Conservation (phyloP, 2,888 invertebrate genomes). For the Netelia fuscicornis region DNA sequence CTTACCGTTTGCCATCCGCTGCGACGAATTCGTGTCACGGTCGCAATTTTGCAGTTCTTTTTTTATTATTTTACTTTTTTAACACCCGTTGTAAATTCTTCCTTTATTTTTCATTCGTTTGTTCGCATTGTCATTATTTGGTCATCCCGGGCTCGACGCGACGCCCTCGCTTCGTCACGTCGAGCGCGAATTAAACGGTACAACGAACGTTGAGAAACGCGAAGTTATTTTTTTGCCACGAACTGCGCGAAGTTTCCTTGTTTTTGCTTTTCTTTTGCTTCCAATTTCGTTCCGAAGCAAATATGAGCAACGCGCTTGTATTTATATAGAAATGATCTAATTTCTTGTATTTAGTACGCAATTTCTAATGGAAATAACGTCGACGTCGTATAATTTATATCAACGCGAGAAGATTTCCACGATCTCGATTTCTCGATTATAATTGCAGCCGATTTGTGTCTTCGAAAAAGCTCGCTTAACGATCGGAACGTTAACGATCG, state of each 20-base stretch:
- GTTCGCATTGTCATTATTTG: neutral
- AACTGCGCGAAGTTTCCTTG: no score
- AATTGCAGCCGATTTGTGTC: constrained; percentile 50
- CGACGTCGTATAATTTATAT: neutral
- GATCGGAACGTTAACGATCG: constrained; percentile 55
- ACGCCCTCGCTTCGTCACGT: neutral
- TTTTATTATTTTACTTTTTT: constrained; percentile 27
- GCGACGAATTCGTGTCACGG: constrained; percentile 59
- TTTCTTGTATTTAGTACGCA: no score
- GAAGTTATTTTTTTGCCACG: no score
- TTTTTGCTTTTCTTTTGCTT: neutral
- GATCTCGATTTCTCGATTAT: constrained; percentile 36
- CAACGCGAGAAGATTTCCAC: constrained; percentile 16
- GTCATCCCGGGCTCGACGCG: neutral
- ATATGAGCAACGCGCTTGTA: no score
- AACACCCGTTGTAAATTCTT: neutral
- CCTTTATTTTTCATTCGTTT: neutral
- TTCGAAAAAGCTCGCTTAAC: constrained; percentile 43
- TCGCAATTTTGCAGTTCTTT: constrained; percentile 46
- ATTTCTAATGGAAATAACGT: no score
- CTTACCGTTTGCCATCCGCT: constrained; percentile 2
- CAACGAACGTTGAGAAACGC: neutral
- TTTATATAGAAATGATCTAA: no score
- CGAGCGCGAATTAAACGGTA: neutral
- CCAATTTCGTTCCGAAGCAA: neutral